These are phyloP conservation scores for Cyclina sinensis DNA, from an alignment of 1,140 invertebrate genomes.

Conservation along the genomic window DNA sequence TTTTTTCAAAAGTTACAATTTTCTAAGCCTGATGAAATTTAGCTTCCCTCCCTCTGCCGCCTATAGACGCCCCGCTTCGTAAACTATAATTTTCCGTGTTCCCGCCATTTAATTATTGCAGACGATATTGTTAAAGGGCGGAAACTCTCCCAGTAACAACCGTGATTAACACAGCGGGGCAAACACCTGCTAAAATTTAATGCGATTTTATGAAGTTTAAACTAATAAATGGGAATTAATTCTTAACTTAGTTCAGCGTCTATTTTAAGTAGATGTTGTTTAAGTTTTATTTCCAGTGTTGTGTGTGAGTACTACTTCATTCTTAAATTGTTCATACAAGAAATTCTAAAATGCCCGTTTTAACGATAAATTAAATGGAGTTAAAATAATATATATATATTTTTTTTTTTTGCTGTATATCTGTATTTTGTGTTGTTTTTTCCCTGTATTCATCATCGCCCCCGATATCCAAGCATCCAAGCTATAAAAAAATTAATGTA, in stretches of 20 bases:
- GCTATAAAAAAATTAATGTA: too few relatives aligned
- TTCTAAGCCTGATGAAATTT: slow-evolving; percentile 45
- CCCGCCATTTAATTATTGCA: slow-evolving; percentile 57
- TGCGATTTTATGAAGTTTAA: slow-evolving; percentile 54
- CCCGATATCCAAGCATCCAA: too few relatives aligned
- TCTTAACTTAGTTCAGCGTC: slow-evolving; percentile 22
- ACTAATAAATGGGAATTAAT: slow-evolving; percentile 36
- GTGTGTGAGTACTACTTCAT: neutral
- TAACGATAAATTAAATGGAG: too few relatives aligned
- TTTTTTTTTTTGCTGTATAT: too few relatives aligned
- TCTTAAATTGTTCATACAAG: too few relatives aligned
- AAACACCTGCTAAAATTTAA: slow-evolving; percentile 42
- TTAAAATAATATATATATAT: too few relatives aligned
- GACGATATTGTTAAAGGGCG: slow-evolving; percentile 51
- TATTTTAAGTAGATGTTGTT: neutral
- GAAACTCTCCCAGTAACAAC: slow-evolving; percentile 20
- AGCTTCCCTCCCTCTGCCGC: slow-evolving; percentile 38
- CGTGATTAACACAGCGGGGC: slow-evolving; percentile 51
- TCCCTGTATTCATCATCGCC: too few relatives aligned
- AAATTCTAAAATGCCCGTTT: too few relatives aligned
- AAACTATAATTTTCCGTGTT: slow-evolving; percentile 49
- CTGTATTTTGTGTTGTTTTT: too few relatives aligned
- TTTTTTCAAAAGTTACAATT: slow-evolving; percentile 45
- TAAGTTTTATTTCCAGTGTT: neutral
- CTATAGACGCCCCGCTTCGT: slow-evolving; percentile 39